Base-by-base conservation (phyloP, 1,140 invertebrate genomes). In the Brachionus asplanchnoidis region DNA sequence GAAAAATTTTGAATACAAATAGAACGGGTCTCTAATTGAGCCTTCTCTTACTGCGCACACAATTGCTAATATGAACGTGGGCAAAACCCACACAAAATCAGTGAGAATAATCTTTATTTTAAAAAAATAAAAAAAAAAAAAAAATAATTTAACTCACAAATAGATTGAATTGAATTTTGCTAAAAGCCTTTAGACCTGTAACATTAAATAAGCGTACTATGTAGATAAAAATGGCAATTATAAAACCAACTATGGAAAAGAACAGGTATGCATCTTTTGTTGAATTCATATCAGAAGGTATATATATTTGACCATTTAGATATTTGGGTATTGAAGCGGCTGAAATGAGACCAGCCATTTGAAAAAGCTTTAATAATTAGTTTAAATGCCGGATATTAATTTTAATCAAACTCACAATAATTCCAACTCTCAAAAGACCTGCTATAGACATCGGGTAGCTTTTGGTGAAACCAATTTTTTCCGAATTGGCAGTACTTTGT, bases 11-110 rank as follows among this genome's bases (percentile, higher is more conserved):
- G 79, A 44, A 46, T 82, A 65, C n/a, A 82, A 28, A 82, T 65
- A 82, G 14, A 60, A 68, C 6, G 79, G 79, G 28, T 82, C 79
- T 42, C 53, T 82, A 11, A 82, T 40, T 26, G 53, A 65, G 9
- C 79, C 79, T 9, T 82, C 79, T 65, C 53, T 40, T n/a, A 82
- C 32, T 12, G 79, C 50, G 5, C 53, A 66, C 17, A 82, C 23
- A 82, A 82, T 82, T 1, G 79, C 53, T 23, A 82, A 20, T n/a
- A 82, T 36, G 40, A 82, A 82, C 26, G 65, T 82, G n/a, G 79
- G 79, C 23, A 82, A 14, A 3, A 82, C 4, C 79, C 79, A 82
- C 14, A 82, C 3, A 65, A 44, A 26, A 46, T 82, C 79, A 23
- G 50, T 82, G 2, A 60, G 4, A 5, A 65, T 42, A 65, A 65